Evolutionary conservation across 2,888 invertebrate genomes (phyloP).

Genomic region (Quadriops clusia): DNA sequence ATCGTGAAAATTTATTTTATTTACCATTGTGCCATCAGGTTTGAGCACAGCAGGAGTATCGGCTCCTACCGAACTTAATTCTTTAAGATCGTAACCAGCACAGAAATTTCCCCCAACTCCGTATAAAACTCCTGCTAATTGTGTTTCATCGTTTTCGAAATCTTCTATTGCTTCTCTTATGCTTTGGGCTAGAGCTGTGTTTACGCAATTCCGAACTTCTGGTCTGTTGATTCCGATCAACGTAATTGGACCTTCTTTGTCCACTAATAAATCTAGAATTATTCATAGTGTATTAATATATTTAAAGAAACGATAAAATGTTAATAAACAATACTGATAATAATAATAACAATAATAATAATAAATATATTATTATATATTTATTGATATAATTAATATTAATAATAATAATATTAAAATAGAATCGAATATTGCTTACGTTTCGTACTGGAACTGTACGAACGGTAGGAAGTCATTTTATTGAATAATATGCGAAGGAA

Average conservation of each 20-base stretch:
- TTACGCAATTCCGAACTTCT: conserved; percentile 70
- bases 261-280: no score
- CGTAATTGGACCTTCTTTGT: conserved; percentile 53
- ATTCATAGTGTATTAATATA: no score
- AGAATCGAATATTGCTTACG: no score
- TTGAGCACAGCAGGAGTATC: conserved; percentile 23
- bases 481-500: no score
- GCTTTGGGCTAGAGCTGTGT: conserved; percentile 53
- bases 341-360: no score
- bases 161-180: conserved; percentile 59
- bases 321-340: no score
- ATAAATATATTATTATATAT: no score
- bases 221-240: conserved; percentile 83
- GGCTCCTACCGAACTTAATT: conserved; percentile 42
- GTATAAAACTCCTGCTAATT: conserved; percentile 66
- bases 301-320: no score
- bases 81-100: conserved; percentile 79
- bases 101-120: conserved; percentile 92
- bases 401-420: no score
- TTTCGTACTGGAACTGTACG: no score
- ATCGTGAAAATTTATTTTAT: conserved; percentile 7
- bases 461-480: no score
- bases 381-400: no score
- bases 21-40: conserved; percentile 42
- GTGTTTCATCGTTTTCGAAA: conserved; percentile 66